Conservation (phyloP, 2,888 invertebrate species). For the Pycnomerus fuliginosus region DNA sequence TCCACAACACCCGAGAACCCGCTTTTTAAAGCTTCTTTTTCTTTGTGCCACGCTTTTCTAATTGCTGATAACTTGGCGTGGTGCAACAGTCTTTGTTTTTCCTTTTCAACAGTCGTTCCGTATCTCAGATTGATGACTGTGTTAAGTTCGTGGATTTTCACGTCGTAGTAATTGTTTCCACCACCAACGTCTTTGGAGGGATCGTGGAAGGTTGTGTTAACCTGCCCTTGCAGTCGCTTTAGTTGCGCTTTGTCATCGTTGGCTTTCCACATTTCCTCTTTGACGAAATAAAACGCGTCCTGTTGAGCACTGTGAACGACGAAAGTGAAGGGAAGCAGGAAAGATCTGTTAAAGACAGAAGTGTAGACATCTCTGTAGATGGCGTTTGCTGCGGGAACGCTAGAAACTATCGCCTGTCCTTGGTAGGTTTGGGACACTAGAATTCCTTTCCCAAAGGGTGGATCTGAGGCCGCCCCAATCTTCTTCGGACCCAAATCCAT, state of each 20-base stretch:
- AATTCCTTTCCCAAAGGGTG: constrained; percentile 85
- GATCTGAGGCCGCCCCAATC: constrained; percentile 81
- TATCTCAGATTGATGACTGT: constrained; percentile 93
- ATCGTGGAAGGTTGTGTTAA: constrained; percentile 90
- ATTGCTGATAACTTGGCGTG: constrained; percentile 87
- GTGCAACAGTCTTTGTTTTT: constrained; percentile 83
- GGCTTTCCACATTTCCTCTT: constrained; percentile 87
- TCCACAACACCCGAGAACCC: constrained; percentile 76
- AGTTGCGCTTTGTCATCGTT: constrained; percentile 86
- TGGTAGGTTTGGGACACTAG: constrained; percentile 78
- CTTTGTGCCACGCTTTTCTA: constrained; percentile 90
- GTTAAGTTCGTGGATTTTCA: constrained; percentile 87
- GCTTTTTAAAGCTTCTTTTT: constrained; percentile 78
- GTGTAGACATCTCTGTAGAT: constrained; percentile 91
- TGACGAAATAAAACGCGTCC: constrained; percentile 91
- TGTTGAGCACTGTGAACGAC: constrained; percentile 86
- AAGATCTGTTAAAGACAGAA: constrained; percentile 87
- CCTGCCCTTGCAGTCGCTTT: constrained; percentile 85
- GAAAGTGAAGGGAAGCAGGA: constrained; percentile 82
- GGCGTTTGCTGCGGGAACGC: constrained; percentile 86
- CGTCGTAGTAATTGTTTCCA: constrained; percentile 76
- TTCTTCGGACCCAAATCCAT: constrained; percentile 73
- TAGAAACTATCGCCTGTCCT: constrained; percentile 79
- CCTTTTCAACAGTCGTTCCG: constrained; percentile 88
- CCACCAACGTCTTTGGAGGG: constrained; percentile 68